Evolutionary conservation across 2,113 vertebrate species (phyloP), one percentile per base, ranked within the genome.

Genomic region (Psephotus haematonotus): DNA sequence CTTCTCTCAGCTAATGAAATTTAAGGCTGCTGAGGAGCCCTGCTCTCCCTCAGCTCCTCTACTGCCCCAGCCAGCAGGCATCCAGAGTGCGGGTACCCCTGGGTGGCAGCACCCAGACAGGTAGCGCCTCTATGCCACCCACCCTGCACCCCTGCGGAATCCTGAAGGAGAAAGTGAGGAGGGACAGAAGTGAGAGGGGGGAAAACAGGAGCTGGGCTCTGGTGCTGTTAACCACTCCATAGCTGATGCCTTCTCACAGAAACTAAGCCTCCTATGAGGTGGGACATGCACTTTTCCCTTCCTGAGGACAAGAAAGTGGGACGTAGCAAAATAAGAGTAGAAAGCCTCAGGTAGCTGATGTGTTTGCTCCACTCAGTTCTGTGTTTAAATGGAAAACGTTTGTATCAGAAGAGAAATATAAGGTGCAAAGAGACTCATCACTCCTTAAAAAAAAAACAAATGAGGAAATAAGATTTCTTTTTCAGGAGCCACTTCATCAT

Each of bases 61-160:
- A 23, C 1, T 14, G 19, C 44, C 65, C 20, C 52, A 55, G 19
- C 47, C 31, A 68, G 80, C 1, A 2, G 11, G 11, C 24, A 11
- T 65, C 47, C 5, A 9, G 59, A 39, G 35, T 2, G 0, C 44
- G 27, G 13, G 5, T 60, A 72, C 7, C 44, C 35, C n/a, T 0
- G 2, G 39, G 47, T 80, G 71, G 31, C 67, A 95, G 71, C 80
- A 57, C 43, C 39, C 37, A 68, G 43, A 37, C 0, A 0, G 52
- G n/a, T 37, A 76, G 53, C 29, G 6, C 44, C 60, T 68, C 35
- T 88, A 19, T 74, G 74, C 7, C 41, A 44, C 37, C 13, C 1
- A 5, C 41, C 65, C 63, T 55, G 41, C 64, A 33, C 12, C 63
- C 57, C 53, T 55, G 29, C 31, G 43, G 60, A 63, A 46, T 55